phyloP scores from a whole-genome alignment of 1,140 invertebrate genomes.

The Heliconius nattereri region DNA sequence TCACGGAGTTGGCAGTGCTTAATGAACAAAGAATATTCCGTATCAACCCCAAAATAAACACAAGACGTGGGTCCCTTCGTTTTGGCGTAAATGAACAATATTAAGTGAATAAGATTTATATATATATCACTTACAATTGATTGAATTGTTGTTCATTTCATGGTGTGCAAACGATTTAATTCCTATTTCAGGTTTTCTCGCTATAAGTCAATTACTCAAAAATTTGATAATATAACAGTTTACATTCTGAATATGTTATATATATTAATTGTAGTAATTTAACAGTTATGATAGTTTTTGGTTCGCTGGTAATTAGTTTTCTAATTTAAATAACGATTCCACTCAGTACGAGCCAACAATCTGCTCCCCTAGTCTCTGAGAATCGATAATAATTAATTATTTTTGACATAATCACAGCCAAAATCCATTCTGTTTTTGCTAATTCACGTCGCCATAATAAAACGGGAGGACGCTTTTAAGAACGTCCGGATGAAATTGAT shows the following conservation, averaged over 20 bases:
- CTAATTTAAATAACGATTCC: constrained; percentile 73
- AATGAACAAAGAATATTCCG: constrained; percentile 72
- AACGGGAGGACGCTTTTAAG: constrained; percentile 75
- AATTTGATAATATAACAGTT: background rate
- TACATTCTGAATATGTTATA: background rate
- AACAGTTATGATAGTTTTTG: constrained; percentile 41
- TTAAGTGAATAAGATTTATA: background rate
- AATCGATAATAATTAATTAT: constrained; percentile 83
- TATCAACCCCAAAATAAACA: constrained; percentile 47
- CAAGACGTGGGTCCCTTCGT: constrained; percentile 18
- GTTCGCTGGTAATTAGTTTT: constrained; percentile 74
- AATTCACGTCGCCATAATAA: constrained; percentile 81
- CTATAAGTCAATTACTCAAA: background rate
- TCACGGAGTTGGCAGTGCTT: constrained; percentile 64
- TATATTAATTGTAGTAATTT: background rate
- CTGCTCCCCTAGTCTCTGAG: constrained; percentile 64
- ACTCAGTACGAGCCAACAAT: constrained; percentile 69
- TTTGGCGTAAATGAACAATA: constrained; percentile 38
- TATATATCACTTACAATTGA: background rate
- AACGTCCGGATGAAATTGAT: constrained; percentile 73
- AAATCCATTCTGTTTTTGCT: constrained; percentile 83
- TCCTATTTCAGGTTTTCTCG: background rate
- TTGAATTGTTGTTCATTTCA: background rate
- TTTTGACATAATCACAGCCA: constrained; percentile 82
- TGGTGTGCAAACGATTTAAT: background rate